A percentile compares a stretch with the other conserved stretches of the same genome.
phyloP scores from a whole-genome alignment of 1,140 invertebrate genomes.

The Parasteatoda tepidariorum region DNA sequence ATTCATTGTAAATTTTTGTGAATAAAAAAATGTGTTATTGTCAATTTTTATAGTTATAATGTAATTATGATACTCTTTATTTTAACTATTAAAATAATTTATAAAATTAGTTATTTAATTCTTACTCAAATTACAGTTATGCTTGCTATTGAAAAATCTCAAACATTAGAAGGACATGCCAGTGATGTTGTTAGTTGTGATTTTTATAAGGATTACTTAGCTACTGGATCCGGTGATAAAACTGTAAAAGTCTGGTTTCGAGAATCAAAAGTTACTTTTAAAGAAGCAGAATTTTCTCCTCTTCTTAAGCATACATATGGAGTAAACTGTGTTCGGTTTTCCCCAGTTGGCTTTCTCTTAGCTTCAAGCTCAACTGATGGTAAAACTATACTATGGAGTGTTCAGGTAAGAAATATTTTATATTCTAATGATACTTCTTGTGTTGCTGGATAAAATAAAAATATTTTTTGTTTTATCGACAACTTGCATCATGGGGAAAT shows the following conservation, averaged over 20 bases:
- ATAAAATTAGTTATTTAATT: background rate
- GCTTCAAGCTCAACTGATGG: slow-evolving; percentile 81
- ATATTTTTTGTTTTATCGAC: no score
- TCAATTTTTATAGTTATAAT: no score
- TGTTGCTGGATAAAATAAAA: no score
- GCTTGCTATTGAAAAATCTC: slow-evolving; percentile 16
- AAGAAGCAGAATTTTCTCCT: slow-evolving; percentile 67
- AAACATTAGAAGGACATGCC: slow-evolving; percentile 62
- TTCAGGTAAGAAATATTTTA: slow-evolving; percentile 68
- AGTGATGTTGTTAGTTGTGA: slow-evolving; percentile 65
- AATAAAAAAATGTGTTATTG: no score
- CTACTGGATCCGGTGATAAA: slow-evolving; percentile 69
- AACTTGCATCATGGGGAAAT: no score
- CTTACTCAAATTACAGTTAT: background rate
- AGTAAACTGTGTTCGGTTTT: slow-evolving; percentile 73
- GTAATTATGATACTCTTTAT: no score
- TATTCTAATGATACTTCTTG: no score
- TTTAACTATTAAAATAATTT: no score
- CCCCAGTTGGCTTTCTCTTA: slow-evolving; percentile 78
- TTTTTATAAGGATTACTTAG: slow-evolving; percentile 66
- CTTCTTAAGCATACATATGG: slow-evolving; percentile 69
- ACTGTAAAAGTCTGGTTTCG: slow-evolving; percentile 68
- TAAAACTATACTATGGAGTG: slow-evolving; percentile 78
- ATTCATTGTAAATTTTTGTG: no score
- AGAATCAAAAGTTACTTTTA: slow-evolving; percentile 61